These are phyloP conservation scores for Tichodroma muraria DNA, from an alignment of 2,113 vertebrate genomes.

Conservation along the genomic window DNA sequence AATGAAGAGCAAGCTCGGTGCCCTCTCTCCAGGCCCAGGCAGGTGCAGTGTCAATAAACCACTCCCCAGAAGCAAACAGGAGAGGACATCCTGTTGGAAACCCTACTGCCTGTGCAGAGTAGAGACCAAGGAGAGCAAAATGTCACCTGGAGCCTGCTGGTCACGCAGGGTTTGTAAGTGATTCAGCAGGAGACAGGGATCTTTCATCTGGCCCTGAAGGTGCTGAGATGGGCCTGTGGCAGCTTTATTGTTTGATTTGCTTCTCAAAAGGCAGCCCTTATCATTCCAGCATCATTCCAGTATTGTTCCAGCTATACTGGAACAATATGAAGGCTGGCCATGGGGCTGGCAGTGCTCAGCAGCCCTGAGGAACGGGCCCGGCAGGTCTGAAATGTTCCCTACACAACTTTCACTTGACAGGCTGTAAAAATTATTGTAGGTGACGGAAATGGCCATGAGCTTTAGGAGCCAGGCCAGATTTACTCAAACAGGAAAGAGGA, in stretches of 20 bases:
- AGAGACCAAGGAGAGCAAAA: neutral
- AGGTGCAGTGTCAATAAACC: neutral
- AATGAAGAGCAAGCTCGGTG: neutral
- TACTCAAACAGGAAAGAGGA: conserved; percentile 24
- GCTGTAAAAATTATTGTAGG: neutral
- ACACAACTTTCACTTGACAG: neutral
- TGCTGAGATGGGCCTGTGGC: neutral
- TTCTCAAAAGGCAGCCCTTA: neutral
- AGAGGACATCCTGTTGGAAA: neutral
- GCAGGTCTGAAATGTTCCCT: neutral
- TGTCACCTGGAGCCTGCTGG: neutral
- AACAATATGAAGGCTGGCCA: neutral
- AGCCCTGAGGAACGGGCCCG: neutral
- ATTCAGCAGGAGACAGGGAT: neutral
- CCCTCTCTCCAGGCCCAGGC: neutral
- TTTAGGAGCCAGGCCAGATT: neutral
- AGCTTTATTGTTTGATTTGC: neutral
- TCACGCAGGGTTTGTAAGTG: neutral
- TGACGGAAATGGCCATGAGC: neutral
- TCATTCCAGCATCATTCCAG: neutral
- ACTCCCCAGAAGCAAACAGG: neutral
- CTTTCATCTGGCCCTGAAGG: neutral
- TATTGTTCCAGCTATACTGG: neutral
- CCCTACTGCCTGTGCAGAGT: neutral
- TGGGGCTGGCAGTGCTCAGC: neutral